Conservation (phyloP, 2,888 invertebrate species). For the Athrips mouffetella region DNA sequence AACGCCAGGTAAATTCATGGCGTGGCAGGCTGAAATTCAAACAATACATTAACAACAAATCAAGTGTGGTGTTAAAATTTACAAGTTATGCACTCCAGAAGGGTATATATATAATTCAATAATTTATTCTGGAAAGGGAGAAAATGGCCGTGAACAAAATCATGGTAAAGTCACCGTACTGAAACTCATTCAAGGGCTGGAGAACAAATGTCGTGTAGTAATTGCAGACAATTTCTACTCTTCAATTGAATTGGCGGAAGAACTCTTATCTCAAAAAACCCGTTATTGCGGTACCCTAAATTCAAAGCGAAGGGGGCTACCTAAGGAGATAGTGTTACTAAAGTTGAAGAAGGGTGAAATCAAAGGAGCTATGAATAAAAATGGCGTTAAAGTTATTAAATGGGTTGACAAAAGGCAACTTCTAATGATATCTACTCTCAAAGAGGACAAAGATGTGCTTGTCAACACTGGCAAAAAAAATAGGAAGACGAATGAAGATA, state of each 20-base stretch:
- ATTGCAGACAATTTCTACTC: constrained; percentile 36
- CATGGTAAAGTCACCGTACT: constrained; percentile 17
- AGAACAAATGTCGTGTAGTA: constrained; percentile 27
- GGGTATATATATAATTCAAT: constrained; percentile 30
- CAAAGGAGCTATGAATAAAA: constrained; percentile 30
- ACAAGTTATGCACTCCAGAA: constrained; percentile 36
- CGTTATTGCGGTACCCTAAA: constrained; percentile 30
- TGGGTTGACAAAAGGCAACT: constrained; percentile 29
- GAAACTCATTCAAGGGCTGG: constrained; percentile 21
- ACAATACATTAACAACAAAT: constrained; percentile 39
- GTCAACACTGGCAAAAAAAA: constrained; percentile 27
- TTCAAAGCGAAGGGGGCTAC: constrained; percentile 29
- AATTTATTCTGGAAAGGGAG: constrained; percentile 30
- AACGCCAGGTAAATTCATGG: constrained; percentile 31
- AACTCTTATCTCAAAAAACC: constrained; percentile 26
- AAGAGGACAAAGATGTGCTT: constrained; percentile 24
- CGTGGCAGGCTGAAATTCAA: constrained; percentile 35
- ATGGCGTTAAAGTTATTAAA: constrained; percentile 30
- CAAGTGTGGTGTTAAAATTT: constrained; percentile 39
- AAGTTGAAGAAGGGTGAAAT: constrained; percentile 32
- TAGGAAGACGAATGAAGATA: constrained; percentile 24
- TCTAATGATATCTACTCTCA: constrained; percentile 30
- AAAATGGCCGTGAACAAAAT: constrained; percentile 17
- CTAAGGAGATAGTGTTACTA: constrained; percentile 23
- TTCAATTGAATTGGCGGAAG: constrained; percentile 29